A percentile compares a stretch with the other conserved stretches of the same genome.
Conservation (phyloP, 2,888 invertebrate species). For the Pardosa pseudoannulata region DNA sequence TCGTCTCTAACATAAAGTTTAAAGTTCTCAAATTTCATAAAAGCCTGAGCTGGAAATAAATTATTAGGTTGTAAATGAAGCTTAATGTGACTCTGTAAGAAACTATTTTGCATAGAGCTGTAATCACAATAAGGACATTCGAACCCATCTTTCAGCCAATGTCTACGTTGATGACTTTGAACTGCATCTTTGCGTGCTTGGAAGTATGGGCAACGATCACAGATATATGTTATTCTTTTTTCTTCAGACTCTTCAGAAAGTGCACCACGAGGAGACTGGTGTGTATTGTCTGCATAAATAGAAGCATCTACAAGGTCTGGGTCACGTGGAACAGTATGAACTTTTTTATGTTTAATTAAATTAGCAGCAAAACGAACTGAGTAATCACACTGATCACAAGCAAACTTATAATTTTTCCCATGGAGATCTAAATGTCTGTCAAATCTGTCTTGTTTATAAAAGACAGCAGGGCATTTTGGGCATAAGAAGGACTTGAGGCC, state of each 20-base stretch:
- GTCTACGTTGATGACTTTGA: constrained; percentile 86
- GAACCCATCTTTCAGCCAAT: constrained; percentile 83
- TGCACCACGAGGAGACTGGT: background rate
- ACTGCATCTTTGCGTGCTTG: constrained; percentile 85
- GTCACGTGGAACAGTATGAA: constrained; percentile 80
- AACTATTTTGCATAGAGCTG: constrained; percentile 85
- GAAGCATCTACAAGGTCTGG: constrained; percentile 25
- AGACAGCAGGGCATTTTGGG: constrained; percentile 90
- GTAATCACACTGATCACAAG: constrained; percentile 90
- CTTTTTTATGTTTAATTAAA: constrained; percentile 87
- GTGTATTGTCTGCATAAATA: background rate
- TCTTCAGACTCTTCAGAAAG: constrained; percentile 78
- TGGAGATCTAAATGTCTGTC: constrained; percentile 89
- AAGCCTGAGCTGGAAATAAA: constrained; percentile 58
- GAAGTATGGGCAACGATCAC: constrained; percentile 88
- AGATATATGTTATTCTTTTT: constrained; percentile 82
- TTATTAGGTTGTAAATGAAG: constrained; percentile 82
- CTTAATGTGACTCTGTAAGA: constrained; percentile 87
- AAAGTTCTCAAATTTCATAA: constrained; percentile 59
- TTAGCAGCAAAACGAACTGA: constrained; percentile 91
- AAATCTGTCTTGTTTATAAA: constrained; percentile 90
- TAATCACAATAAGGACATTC: constrained; percentile 90
- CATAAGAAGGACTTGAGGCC: constrained; percentile 78
- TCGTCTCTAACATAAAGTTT: constrained; percentile 54
- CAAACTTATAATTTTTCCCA: constrained; percentile 88